Percentiles rank a stretch among this genome's conserved stretches.
phyloP scores from a whole-genome alignment of 2,888 invertebrate genomes.

The Eilema caniola region DNA sequence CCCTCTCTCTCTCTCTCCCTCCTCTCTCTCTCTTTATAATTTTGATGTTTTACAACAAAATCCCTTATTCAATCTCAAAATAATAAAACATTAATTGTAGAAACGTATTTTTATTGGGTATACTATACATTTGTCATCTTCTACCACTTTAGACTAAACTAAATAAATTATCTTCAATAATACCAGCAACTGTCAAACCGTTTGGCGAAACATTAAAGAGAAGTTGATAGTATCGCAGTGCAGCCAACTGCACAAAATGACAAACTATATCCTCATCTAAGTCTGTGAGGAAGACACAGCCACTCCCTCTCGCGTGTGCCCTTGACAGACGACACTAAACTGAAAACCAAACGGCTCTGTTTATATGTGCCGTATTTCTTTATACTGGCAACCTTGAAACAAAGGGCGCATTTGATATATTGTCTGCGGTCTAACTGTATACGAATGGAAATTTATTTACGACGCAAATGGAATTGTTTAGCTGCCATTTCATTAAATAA shows the following conservation, averaged over 20 bases:
- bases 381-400: neutral
- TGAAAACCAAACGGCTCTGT: slow-evolving; percentile 13
- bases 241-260: neutral
- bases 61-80: no score
- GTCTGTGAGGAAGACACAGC: neutral
- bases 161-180: no score
- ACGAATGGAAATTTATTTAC: slow-evolving; percentile 19
- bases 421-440: slow-evolving; percentile 1
- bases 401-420: slow-evolving; percentile 20
- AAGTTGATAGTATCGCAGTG: neutral
- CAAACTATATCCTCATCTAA: neutral
- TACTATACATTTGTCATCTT: no score
- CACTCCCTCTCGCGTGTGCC: neutral
- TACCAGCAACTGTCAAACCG: no score
- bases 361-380: slow-evolving; percentile 5
- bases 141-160: no score
- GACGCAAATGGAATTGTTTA: slow-evolving; percentile 15
- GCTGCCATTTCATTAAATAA: neutral
- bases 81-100: no score
- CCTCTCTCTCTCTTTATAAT: no score
- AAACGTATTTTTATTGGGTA: no score
- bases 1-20: no score
- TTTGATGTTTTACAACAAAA: neutral
- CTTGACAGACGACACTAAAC: slow-evolving; percentile 4
- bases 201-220: neutral